These are phyloP conservation scores for Drosophila crucigera DNA, from an alignment of 2,888 invertebrate genomes.

Conservation along the genomic window DNA sequence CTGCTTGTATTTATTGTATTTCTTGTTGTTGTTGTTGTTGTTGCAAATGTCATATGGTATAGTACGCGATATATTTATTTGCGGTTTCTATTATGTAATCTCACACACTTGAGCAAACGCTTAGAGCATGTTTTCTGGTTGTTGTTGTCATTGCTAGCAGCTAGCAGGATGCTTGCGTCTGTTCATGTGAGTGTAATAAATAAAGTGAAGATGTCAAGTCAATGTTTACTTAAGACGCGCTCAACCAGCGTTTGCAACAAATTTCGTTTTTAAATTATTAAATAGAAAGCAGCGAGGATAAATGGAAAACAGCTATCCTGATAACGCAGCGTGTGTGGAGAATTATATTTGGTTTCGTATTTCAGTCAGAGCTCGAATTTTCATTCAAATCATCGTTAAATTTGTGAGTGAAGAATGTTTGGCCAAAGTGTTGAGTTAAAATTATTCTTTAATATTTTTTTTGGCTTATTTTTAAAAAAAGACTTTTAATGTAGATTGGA, in stretches of 20 bases:
- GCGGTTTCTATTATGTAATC: constrained; percentile 69
- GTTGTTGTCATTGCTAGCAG: constrained; percentile 14
- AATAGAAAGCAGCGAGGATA: constrained; percentile 4
- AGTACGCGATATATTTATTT: constrained; percentile 72
- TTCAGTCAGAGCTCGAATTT: background rate
- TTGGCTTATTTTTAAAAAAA: background rate
- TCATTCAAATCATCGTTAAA: background rate
- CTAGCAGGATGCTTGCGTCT: constrained; percentile 27
- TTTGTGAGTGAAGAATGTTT: background rate
- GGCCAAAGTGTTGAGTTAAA: background rate
- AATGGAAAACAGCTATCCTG: background rate
- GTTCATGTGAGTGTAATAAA: constrained; percentile 45
- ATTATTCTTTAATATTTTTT: background rate
- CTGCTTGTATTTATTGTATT: background rate
- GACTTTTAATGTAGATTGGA: background rate
- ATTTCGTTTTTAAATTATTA: constrained; percentile 40
- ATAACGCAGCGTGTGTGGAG: background rate
- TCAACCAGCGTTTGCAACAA: constrained; percentile 8
- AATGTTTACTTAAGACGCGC: constrained; percentile 47
- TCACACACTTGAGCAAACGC: constrained; percentile 55
- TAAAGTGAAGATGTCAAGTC: constrained; percentile 56
- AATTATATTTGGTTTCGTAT: background rate
- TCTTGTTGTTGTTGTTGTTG: constrained; percentile 17
- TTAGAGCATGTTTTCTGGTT: constrained; percentile 39
- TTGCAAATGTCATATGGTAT: constrained; percentile 42